Evolutionary conservation across 1,140 invertebrate genomes (phyloP).

Genomic region (Drosophila orena): DNA sequence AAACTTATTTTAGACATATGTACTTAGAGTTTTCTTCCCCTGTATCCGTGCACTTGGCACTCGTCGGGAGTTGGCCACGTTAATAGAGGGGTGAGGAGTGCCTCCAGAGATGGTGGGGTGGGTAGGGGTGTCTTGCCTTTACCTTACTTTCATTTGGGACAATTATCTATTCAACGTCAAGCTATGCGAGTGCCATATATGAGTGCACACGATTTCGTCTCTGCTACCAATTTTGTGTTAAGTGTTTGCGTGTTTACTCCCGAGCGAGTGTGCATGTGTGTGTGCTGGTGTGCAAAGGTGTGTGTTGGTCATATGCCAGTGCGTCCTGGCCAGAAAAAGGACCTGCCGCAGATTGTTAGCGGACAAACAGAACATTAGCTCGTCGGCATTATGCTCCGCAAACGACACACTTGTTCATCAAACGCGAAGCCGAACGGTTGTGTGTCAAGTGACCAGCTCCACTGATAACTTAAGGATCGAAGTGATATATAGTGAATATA

Average conservation of each 20-base stretch:
- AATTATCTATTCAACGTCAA: slow-evolving; percentile 84
- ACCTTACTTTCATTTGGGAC: slow-evolving; percentile 76
- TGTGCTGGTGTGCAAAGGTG: slow-evolving; percentile 28
- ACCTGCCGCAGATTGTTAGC: slow-evolving; percentile 83
- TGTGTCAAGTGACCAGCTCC: slow-evolving; percentile 63
- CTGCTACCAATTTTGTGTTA: slow-evolving; percentile 78
- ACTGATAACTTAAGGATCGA: slow-evolving; percentile 21
- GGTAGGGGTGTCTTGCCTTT: slow-evolving; percentile 42
- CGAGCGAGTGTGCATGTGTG: background rate
- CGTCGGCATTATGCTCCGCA: slow-evolving; percentile 64
- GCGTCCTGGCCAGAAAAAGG: slow-evolving; percentile 68
- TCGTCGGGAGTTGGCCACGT: slow-evolving; percentile 55
- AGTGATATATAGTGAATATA: slow-evolving; percentile 19
- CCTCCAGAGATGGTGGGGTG: slow-evolving; percentile 5
- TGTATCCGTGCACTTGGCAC: slow-evolving; percentile 60
- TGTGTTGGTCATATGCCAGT: slow-evolving; percentile 74
- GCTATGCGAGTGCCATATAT: slow-evolving; percentile 59
- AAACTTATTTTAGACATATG: too few relatives aligned
- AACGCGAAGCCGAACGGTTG: slow-evolving; percentile 78
- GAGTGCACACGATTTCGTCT: slow-evolving; percentile 80
- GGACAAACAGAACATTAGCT: slow-evolving; percentile 81
- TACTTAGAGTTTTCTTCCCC: background rate
- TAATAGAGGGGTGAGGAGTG: slow-evolving; percentile 31
- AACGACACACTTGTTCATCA: slow-evolving; percentile 79
- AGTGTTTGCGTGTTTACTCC: slow-evolving; percentile 75